These are phyloP conservation scores for Notechis scutatus DNA, from an alignment of 2,113 vertebrate species.

Conservation along the genomic window DNA sequence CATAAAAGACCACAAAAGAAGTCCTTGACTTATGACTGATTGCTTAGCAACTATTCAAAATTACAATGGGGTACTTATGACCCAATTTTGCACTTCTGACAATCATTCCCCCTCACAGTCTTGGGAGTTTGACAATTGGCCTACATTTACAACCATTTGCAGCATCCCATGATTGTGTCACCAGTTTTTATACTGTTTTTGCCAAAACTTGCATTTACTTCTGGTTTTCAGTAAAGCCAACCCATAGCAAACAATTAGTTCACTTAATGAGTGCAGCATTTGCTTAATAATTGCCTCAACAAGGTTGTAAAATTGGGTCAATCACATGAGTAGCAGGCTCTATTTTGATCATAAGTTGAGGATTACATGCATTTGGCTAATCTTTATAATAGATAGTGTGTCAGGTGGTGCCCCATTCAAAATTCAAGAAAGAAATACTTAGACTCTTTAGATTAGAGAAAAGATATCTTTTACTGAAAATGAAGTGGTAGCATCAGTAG, in stretches of 20 bases:
- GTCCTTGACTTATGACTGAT: neutral
- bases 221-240: neutral
- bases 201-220: neutral
- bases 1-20: neutral
- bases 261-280: neutral
- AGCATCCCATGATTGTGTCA: neutral
- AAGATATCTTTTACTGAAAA: no score
- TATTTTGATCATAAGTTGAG: neutral
- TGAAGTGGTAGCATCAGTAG: no score
- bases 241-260: neutral
- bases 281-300: neutral
- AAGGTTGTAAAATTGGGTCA: neutral
- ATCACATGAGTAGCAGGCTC: neutral
- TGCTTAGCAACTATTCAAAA: neutral
- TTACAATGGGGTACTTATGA: neutral
- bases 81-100: neutral
- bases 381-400: neutral
- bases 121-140: neutral
- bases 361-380: neutral
- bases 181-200: neutral
- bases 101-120: neutral
- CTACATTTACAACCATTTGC: neutral
- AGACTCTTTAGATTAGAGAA: no score
- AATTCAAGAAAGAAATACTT: no score
- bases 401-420: no score